Evolutionary conservation across 1,140 invertebrate genomes (phyloP), one percentile per base, ranked within the genome.

Genomic region (Saccostrea echinata): DNA sequence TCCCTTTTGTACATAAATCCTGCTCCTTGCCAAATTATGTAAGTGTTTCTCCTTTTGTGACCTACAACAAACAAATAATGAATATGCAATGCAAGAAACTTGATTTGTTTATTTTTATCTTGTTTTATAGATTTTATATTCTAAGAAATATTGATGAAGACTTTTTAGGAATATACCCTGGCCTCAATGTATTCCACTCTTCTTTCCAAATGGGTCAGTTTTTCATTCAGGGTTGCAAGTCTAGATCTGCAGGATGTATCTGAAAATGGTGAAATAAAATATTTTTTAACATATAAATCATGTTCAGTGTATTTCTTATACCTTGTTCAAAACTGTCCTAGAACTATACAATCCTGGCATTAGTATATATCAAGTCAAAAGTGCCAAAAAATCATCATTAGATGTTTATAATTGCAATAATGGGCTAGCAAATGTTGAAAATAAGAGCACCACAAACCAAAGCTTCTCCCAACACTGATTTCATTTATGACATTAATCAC

Each of bases 181-280:
- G 98, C 98, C 96, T 99, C 98, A 89, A 99, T 96, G 95, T 99
- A 99, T 94, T 99, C 98, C 93, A 99, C 99, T 95, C 98, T 97
- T 90, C 98, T 96, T 95, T 99, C 99, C 61, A 99, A 95, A 27
- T 97, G 97, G 43, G 98, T 99, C 30, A 99, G 94, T 95, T 99
- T 99, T 95, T 99, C 98, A 96, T 99, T 99, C 81, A 99, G 95
- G 35, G 97, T 97, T 12, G 98, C 98, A 80, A 99, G 95, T 84
- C 98, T 96, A 27, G 98, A 98, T 93, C 98, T 96, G 94, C 98
- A 99, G 8, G 98, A 99, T 96, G 98, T 97, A 95, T 99, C 94
- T 95, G 89, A 51, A 88, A 76, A 86, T 43, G 30, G 76, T 33
- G 52, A 55, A 88, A 83, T 27, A 8, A 53, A 81, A 8, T 43